These are phyloP conservation scores for Coracopsis vasa DNA, from an alignment of 2,113 vertebrate species.

Conservation along the genomic window DNA sequence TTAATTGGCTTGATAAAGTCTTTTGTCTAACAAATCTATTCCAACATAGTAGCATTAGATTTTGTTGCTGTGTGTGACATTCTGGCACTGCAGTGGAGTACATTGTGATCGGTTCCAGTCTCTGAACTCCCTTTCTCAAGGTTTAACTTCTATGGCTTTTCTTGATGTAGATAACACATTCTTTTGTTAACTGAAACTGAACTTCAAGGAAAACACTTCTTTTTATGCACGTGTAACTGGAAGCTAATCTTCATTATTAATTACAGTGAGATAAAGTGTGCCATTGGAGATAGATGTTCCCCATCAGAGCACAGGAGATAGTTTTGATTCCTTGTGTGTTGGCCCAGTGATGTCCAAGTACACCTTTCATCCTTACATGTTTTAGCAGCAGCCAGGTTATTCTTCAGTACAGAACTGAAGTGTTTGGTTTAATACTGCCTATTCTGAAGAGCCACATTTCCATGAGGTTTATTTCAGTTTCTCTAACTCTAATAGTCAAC, in stretches of 20 bases:
- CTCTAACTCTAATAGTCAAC: neutral
- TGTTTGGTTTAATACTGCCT: neutral
- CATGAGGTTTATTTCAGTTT: neutral
- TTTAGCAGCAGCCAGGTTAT: neutral
- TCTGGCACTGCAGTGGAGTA: neutral
- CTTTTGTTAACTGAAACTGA: neutral
- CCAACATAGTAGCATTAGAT: neutral
- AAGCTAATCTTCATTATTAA: neutral
- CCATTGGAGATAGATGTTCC: neutral
- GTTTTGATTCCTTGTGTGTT: neutral
- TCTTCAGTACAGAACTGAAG: neutral
- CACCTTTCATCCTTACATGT: neutral
- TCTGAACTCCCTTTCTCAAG: neutral
- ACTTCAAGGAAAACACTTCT: neutral
- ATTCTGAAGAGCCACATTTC: neutral
- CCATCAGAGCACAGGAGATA: neutral
- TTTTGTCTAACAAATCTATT: neutral
- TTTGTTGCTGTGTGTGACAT: neutral
- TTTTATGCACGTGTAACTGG: neutral
- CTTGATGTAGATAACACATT: neutral
- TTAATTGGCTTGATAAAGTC: conserved; percentile 47
- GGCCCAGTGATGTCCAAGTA: neutral
- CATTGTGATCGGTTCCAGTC: neutral
- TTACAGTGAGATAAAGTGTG: neutral
- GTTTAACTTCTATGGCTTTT: neutral